phyloP scores from a whole-genome alignment of 2,888 invertebrate genomes.

The Rhagium mordax region DNA sequence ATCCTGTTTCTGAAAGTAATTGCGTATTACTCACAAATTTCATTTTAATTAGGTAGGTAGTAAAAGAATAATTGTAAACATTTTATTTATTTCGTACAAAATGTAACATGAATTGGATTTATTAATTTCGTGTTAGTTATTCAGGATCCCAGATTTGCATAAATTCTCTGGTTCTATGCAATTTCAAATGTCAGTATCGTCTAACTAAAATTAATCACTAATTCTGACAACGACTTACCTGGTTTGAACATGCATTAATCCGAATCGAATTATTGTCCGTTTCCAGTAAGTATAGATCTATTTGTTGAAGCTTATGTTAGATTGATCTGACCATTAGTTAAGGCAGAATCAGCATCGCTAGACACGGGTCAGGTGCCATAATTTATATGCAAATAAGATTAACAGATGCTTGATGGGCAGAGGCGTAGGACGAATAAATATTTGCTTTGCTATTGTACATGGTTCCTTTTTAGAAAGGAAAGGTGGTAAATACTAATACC shows the following conservation, averaged over 20 bases:
- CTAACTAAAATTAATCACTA: constrained; percentile 21
- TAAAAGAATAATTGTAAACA: too few species aligned
- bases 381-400: constrained; percentile 55
- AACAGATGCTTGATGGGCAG: constrained; percentile 32
- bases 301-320: constrained; percentile 37
- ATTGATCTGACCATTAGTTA: constrained; percentile 34
- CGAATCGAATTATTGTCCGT: constrained; percentile 35
- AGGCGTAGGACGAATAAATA: not conserved
- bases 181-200: constrained; percentile 6
- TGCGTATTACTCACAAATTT: too few species aligned
- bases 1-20: too few species aligned
- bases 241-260: constrained; percentile 32
- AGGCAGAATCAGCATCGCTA: constrained; percentile 23
- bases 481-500: too few species aligned
- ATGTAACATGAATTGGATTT: too few species aligned
- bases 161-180: not conserved
- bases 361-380: constrained; percentile 53
- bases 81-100: too few species aligned
- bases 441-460: not conserved
- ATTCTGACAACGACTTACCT: constrained; percentile 29
- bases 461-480: too few species aligned
- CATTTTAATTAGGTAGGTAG: too few species aligned
- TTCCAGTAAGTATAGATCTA: constrained; percentile 35
- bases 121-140: not conserved
- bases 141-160: not conserved